A percentile compares a stretch with the other conserved stretches of the same genome.
phyloP scores from a whole-genome alignment of 1,140 invertebrate species.

The Drosophila jambulina region DNA sequence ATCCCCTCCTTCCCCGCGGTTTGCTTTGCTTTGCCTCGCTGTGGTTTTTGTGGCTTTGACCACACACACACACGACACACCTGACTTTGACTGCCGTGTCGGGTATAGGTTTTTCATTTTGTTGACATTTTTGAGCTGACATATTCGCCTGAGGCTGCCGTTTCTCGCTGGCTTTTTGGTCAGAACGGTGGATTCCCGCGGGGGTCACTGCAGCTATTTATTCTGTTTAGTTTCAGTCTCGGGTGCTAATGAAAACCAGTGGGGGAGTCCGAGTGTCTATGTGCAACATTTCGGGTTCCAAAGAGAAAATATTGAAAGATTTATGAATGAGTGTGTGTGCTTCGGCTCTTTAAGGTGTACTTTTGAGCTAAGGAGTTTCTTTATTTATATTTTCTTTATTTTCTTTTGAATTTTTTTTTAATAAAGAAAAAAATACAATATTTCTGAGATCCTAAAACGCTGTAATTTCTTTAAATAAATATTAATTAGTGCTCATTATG shows the following conservation, averaged over 20 bases:
- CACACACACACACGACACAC: conserved; percentile 21
- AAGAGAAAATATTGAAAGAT: conserved; percentile 4
- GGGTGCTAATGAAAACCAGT: conserved; percentile 2
- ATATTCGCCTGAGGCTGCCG: conserved; percentile 26
- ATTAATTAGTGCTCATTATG: neutral
- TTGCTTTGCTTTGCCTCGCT: conserved; percentile 6
- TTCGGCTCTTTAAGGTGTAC: conserved; percentile 4
- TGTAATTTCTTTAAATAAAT: neutral
- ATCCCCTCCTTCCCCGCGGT: neutral
- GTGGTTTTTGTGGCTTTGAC: conserved; percentile 40
- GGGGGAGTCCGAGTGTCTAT: neutral
- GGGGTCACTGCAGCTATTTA: conserved; percentile 1
- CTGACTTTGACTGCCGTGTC: conserved; percentile 35
- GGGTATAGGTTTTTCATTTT: conserved; percentile 41
- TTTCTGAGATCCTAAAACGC: neutral
- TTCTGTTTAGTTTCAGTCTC: conserved; percentile 11
- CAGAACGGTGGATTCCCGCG: neutral
- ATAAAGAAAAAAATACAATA: neutral
- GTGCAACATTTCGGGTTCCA: conserved; percentile 1
- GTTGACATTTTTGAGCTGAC: conserved; percentile 54
- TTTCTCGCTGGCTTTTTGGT: conserved; percentile 9
- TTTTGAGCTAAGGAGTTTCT: neutral
- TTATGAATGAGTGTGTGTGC: conserved; percentile 1
- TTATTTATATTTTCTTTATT: neutral
- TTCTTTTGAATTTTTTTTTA: neutral